phyloP scores from a whole-genome alignment of 2,797 vertebrate species.

The Hyperoplus immaculatus region DNA sequence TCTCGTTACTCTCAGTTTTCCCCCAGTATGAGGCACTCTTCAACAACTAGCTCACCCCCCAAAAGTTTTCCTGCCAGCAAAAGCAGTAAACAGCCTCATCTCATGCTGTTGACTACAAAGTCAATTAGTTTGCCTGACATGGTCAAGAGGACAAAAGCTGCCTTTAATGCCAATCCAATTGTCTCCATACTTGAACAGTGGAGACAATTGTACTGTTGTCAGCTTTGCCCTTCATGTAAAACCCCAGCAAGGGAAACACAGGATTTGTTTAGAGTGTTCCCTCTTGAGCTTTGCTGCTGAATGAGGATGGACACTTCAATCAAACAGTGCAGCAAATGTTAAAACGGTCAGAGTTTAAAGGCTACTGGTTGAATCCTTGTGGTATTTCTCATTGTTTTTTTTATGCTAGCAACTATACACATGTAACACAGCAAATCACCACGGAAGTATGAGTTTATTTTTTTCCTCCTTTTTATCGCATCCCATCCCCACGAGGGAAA shows the following conservation, averaged over 20 bases:
- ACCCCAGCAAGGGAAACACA: slow-evolving; percentile 47
- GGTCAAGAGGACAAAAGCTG: slow-evolving; percentile 62
- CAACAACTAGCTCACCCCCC: slow-evolving; percentile 18
- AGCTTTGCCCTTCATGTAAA: slow-evolving; percentile 68
- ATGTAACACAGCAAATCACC: slow-evolving; percentile 46
- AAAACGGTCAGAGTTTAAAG: slow-evolving; percentile 25
- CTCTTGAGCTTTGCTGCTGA: slow-evolving; percentile 53
- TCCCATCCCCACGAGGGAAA: slow-evolving; percentile 62
- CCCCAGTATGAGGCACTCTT: not conserved
- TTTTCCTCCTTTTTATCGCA: slow-evolving; percentile 42
- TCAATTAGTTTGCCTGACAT: slow-evolving; percentile 41
- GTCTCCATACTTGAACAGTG: slow-evolving; percentile 48
- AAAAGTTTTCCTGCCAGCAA: slow-evolving; percentile 23
- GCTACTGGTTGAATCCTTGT: slow-evolving; percentile 28
- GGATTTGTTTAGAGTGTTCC: slow-evolving; percentile 68
- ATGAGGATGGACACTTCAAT: slow-evolving; percentile 45
- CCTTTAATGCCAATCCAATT: slow-evolving; percentile 62
- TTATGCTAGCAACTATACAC: slow-evolving; percentile 9
- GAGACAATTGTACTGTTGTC: slow-evolving; percentile 52
- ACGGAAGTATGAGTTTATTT: slow-evolving; percentile 48
- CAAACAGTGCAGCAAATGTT: slow-evolving; percentile 40
- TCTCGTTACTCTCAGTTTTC: not conserved
- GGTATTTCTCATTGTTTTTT: not conserved
- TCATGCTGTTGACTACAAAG: slow-evolving; percentile 42
- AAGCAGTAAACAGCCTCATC: slow-evolving; percentile 29